Percentiles rank a stretch among this genome's conserved stretches.
These are phyloP conservation scores for Pseudopleuronectes americanus DNA, from an alignment of 2,797 vertebrate species.

Conservation along the genomic window DNA sequence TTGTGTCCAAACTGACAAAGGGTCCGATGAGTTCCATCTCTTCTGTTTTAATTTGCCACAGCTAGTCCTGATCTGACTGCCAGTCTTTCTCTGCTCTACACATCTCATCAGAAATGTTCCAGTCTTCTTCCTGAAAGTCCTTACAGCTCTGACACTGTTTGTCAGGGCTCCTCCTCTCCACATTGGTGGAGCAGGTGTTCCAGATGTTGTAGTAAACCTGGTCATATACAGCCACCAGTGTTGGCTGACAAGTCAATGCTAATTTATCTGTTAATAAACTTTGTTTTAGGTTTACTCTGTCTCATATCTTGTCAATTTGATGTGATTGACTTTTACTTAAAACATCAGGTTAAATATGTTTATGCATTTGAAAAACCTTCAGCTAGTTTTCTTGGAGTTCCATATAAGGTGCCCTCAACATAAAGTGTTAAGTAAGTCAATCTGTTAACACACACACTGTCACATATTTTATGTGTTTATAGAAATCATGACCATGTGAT, in stretches of 20 bases:
- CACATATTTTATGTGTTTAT: too few relatives aligned
- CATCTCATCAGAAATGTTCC: neutral
- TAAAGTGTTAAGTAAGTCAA: too few relatives aligned
- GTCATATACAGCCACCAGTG: neutral
- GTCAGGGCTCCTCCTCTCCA: neutral
- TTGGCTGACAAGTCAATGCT: neutral
- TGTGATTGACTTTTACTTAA: neutral
- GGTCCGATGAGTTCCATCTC: neutral
- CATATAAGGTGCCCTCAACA: too few relatives aligned
- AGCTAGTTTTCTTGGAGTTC: too few relatives aligned
- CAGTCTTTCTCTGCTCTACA: neutral
- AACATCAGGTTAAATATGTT: neutral
- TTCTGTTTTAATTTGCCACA: neutral
- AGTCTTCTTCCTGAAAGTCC: neutral
- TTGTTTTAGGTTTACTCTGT: conserved; percentile 1
- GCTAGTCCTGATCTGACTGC: too few relatives aligned
- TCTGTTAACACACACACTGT: too few relatives aligned
- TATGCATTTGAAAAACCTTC: neutral
- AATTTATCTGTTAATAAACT: conserved; percentile 31
- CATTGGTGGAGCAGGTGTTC: neutral
- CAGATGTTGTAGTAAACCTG: neutral
- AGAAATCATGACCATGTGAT: too few relatives aligned
- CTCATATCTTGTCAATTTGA: neutral
- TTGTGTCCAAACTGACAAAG: neutral
- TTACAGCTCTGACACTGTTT: too few relatives aligned